Evolutionary conservation across 30 jellyfish, hydroid and myxozoan genomes (phyloP).

Genomic region (Mastigias papua): DNA sequence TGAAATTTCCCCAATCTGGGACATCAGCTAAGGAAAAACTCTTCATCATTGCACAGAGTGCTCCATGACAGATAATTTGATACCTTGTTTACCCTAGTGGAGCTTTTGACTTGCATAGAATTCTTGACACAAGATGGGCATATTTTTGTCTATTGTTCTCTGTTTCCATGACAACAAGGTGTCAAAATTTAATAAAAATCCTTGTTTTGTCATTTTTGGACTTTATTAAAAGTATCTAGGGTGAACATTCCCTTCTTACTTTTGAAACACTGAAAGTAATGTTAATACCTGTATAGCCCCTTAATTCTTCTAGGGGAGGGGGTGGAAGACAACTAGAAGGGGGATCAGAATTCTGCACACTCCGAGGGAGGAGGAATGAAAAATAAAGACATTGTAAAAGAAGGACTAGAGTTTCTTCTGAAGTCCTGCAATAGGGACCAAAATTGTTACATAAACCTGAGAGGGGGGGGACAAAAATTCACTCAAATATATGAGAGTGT

Average conservation of each 20-base stretch:
- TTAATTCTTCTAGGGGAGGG: too few species aligned
- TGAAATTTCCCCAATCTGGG: not conserved
- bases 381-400: too few species aligned
- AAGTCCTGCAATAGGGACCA: too few species aligned
- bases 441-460: too few species aligned
- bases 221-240: not conserved
- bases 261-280: not conserved
- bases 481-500: too few species aligned
- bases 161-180: not conserved
- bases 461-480: too few species aligned
- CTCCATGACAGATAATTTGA: not conserved
- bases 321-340: too few species aligned
- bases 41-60: slow-evolving; percentile 6
- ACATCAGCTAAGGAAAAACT: not conserved
- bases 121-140: not conserved
- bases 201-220: not conserved
- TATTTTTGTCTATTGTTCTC: not conserved
- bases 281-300: not conserved
- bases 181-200: not conserved
- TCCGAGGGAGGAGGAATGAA: too few species aligned
- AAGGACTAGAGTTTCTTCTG: too few species aligned
- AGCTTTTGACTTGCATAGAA: not conserved
- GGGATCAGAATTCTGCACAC: too few species aligned
- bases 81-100: not conserved
- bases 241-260: not conserved